Base-by-base conservation (phyloP, 2,797 vertebrate genomes). In the Dicrostonyx torquatus region DNA sequence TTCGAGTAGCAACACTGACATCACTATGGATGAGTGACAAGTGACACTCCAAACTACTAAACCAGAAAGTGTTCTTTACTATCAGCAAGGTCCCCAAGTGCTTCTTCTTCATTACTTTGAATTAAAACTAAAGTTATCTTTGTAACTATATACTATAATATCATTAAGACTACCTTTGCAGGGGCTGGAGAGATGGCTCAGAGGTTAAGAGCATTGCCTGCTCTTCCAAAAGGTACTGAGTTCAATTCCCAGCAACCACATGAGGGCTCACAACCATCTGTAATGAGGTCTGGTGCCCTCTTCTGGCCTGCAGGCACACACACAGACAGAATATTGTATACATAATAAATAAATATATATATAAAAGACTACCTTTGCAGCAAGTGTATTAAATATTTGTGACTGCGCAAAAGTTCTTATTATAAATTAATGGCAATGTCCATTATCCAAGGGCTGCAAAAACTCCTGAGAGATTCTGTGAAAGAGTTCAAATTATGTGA, bases 331-430 rank as follows among this genome's bases (percentile, higher is more conserved):
- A n/a, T n/a, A n/a, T n/a, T n/a, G n/a, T n/a, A n/a, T n/a, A n/a
- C n/a, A n/a, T n/a, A n/a, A n/a, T n/a, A n/a, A n/a, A n/a, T n/a
- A n/a, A n/a, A n/a, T n/a, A n/a, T n/a, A n/a, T n/a, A n/a, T n/a
- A n/a, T n/a, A n/a, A n/a, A 72, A 58, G 1, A 37, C 53, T 3
- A 43, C 12, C 60, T 12, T 26, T 45, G n/a, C 22, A 50, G 58
- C 73, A 68, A 68, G 77, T 64, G n/a, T 73, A 92, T 85, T 88
- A 87, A 92, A 76, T 66, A 91, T 84, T 72, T 73, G 66, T 29
- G 2, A 29, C n/a, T 80, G 3, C 17, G 50, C 5, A 86, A 40
- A 26, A 76, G 79, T 87, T 87, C 15, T 88, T 24, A 26, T 80
- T 26, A 31, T 86, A 90, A 94, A 7, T 50, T 87, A 77, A 48